These are phyloP conservation scores for Euborellia annulipes DNA, from an alignment of 1,140 invertebrate genomes.

Conservation along the genomic window DNA sequence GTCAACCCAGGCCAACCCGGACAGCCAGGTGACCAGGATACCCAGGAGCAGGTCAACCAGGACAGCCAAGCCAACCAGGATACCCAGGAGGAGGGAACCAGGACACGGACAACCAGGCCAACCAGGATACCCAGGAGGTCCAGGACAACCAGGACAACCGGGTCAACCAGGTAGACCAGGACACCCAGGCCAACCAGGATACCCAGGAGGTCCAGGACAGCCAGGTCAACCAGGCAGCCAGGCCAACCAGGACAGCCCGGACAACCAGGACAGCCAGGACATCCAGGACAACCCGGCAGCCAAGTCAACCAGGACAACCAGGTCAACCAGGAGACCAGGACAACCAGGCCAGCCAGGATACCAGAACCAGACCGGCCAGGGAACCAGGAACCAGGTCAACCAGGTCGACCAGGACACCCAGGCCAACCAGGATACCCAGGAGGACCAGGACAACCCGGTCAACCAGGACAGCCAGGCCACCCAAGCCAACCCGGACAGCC, in stretches of 20 bases:
- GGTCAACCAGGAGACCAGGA: conserved; percentile 19
- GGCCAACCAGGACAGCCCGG: conserved; percentile 20
- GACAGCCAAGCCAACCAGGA: conserved; percentile 13
- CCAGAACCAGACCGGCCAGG: conserved; percentile 23
- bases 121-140: conserved; percentile 17
- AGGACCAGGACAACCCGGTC: conserved; percentile 19
- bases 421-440: conserved; percentile 20
- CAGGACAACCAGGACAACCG: conserved; percentile 19
- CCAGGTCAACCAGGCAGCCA: conserved; percentile 14
- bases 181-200: conserved; percentile 24
- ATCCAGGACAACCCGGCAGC: conserved; percentile 23
- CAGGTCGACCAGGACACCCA: conserved; percentile 23
- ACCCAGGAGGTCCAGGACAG: conserved; percentile 14
- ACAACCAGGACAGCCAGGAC: conserved; percentile 25
- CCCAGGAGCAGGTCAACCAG: conserved; percentile 18
- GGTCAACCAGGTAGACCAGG: conserved; percentile 13
- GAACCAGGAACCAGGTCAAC: conserved; percentile 22
- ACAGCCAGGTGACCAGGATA: conserved; percentile 18
- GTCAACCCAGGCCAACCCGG: conserved; percentile 14
- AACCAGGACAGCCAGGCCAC: conserved; percentile 13
- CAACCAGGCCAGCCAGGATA: conserved; percentile 20
- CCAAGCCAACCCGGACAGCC: conserved; percentile 15
- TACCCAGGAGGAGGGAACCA: conserved; percentile 18
- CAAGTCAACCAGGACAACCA: conserved; percentile 29
- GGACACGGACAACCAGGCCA: conserved; percentile 19